Conservation (phyloP, 53 echinoderm and acorn worm genomes). For the Echinometra lucunter region DNA sequence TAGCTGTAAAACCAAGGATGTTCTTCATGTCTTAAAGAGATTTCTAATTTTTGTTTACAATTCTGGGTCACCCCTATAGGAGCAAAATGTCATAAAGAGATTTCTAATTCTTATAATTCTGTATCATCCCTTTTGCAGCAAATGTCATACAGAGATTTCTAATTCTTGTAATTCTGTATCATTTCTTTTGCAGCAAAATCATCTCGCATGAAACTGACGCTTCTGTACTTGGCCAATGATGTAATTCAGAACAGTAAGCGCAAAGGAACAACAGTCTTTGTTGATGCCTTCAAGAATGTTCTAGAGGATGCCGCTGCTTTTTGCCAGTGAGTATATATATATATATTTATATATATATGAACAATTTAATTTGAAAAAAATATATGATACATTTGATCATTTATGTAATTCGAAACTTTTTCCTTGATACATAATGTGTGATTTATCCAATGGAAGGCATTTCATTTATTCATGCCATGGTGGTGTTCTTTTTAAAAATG, state of each 20-base stretch:
- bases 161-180: neutral
- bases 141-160: neutral
- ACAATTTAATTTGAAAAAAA: no score
- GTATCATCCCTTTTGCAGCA: neutral
- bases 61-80: no score
- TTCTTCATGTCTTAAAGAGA: no score
- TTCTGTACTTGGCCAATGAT: conserved; percentile 95
- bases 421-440: no score
- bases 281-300: conserved; percentile 85
- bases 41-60: no score
- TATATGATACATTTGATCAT: no score
- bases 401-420: no score
- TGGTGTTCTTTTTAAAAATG: no score
- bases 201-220: conserved; percentile 71
- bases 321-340: conserved; percentile 74
- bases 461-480: no score
- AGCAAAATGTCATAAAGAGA: neutral
- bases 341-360: no score
- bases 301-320: conserved; percentile 87
- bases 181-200: conserved; percentile 59
- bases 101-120: neutral
- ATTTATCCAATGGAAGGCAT: no score
- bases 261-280: conserved; percentile 88
- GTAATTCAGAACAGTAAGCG: conserved; percentile 97
- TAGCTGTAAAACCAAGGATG: no score